Evolutionary conservation across 1,140 invertebrate species (phyloP).

Genomic region (Agrilus planipennis): DNA sequence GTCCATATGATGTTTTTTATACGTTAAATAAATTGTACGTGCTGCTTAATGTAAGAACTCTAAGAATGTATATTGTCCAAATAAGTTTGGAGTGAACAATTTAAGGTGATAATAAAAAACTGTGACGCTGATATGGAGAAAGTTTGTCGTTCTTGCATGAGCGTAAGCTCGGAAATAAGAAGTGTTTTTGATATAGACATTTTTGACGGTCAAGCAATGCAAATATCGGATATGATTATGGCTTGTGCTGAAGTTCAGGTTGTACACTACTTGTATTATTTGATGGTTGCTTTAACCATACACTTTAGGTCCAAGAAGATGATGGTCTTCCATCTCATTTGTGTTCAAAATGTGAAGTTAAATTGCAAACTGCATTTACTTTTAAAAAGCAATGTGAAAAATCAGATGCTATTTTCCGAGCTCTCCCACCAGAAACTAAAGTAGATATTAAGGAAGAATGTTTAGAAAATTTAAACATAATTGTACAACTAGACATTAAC

Average conservation of each 20-base stretch:
- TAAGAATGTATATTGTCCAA: too few species aligned
- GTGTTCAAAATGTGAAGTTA: conserved; percentile 31
- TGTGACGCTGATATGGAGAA: conserved; percentile 23
- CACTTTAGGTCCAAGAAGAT: conserved; percentile 29
- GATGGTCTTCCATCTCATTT: conserved; percentile 34
- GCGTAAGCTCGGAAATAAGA: conserved; percentile 24
- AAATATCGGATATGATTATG: conserved; percentile 45
- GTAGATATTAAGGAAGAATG: conserved; percentile 16
- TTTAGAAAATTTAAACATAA: conserved; percentile 26
- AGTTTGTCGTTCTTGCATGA: conserved; percentile 31
- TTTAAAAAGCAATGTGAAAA: conserved; percentile 36
- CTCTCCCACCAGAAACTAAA: conserved; percentile 13
- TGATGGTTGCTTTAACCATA: conserved; percentile 1
- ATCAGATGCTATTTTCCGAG: conserved; percentile 40
- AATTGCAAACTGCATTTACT: conserved; percentile 31
- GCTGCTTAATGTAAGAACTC: too few species aligned
- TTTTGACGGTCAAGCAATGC: conserved; percentile 24
- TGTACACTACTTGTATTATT: conserved; percentile 16
- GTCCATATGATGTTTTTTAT: too few species aligned
- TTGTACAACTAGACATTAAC: conserved; percentile 26
- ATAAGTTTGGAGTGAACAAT: too few species aligned
- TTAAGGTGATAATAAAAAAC: conserved; percentile 23
- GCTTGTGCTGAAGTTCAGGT: conserved; percentile 44
- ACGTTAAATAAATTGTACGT: too few species aligned
- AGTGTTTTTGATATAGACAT: conserved; percentile 27